These are phyloP conservation scores for Chloroclystis v-ata DNA, from an alignment of 2,888 invertebrate species.

Conservation along the genomic window DNA sequence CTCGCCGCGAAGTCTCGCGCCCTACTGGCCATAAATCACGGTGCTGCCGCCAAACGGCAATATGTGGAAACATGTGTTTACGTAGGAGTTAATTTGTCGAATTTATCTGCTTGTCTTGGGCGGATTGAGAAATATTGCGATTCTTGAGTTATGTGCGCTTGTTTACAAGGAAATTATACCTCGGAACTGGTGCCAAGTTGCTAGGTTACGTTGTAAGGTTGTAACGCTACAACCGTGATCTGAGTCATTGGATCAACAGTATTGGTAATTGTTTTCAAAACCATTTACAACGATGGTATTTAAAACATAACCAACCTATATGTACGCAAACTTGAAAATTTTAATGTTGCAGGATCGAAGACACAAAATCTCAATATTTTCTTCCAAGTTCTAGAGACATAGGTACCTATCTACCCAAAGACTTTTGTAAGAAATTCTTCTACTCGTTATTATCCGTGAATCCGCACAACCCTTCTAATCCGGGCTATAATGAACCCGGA, in stretches of 20 bases:
- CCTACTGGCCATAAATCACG: conserved; percentile 71
- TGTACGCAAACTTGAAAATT: too few relatives aligned
- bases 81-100: conserved; percentile 76
- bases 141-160: conserved; percentile 37
- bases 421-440: conserved; percentile 27
- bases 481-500: conserved; percentile 58
- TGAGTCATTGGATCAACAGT: too few relatives aligned
- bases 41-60: conserved; percentile 71
- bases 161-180: conserved; percentile 17
- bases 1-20: conserved; percentile 40
- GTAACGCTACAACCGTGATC: background rate
- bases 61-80: conserved; percentile 77
- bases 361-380: too few relatives aligned
- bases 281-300: too few relatives aligned
- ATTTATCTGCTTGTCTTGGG: conserved; percentile 71
- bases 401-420: too few relatives aligned
- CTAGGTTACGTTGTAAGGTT: background rate
- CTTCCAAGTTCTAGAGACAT: too few relatives aligned
- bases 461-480: conserved; percentile 61
- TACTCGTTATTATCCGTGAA: conserved; percentile 39
- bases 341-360: too few relatives aligned
- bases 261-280: too few relatives aligned
- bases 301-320: too few relatives aligned
- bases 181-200: background rate
- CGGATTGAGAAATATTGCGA: conserved; percentile 72